A percentile compares a stretch with the other conserved stretches of the same genome.
phyloP scores from a whole-genome alignment of 2,797 vertebrate genomes.

The Periparus ater region DNA sequence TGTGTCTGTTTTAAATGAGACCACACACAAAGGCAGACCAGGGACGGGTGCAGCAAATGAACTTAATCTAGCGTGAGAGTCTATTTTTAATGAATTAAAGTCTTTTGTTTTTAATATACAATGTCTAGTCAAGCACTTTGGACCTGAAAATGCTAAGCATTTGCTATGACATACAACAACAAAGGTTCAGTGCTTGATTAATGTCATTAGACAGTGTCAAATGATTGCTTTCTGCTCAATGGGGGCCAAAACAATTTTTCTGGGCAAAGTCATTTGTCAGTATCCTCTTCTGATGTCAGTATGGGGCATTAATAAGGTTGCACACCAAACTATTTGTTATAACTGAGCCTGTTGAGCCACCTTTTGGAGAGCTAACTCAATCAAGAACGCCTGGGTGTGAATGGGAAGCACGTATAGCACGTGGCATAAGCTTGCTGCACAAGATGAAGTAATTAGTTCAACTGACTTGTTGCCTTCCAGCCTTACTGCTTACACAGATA shows the following conservation, averaged over 20 bases:
- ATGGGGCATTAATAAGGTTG: background rate
- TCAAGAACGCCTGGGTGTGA: rapidly evolving
- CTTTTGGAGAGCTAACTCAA: background rate
- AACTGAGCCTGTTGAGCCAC: background rate
- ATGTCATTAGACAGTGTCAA: background rate
- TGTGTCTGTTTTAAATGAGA: constrained; percentile 62
- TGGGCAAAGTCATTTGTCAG: background rate
- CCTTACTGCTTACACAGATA: background rate
- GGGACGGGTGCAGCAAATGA: constrained; percentile 29
- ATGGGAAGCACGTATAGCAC: background rate
- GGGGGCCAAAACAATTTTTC: constrained; percentile 6
- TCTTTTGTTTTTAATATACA: constrained; percentile 56
- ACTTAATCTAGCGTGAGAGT: constrained; percentile 47
- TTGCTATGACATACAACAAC: constrained; percentile 23
- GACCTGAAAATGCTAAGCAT: constrained; percentile 16
- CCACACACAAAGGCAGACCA: constrained; percentile 53
- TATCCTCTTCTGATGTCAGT: background rate
- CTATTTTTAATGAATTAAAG: constrained; percentile 52
- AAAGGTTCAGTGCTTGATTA: constrained; percentile 35
- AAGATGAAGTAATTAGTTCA: background rate
- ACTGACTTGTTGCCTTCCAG: background rate
- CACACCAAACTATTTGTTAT: background rate
- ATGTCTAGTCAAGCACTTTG: constrained; percentile 26
- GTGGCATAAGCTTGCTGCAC: background rate
- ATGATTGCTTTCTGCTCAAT: background rate